These are phyloP conservation scores for Hypena proboscidalis DNA, from an alignment of 2,888 invertebrate species.

Conservation along the genomic window DNA sequence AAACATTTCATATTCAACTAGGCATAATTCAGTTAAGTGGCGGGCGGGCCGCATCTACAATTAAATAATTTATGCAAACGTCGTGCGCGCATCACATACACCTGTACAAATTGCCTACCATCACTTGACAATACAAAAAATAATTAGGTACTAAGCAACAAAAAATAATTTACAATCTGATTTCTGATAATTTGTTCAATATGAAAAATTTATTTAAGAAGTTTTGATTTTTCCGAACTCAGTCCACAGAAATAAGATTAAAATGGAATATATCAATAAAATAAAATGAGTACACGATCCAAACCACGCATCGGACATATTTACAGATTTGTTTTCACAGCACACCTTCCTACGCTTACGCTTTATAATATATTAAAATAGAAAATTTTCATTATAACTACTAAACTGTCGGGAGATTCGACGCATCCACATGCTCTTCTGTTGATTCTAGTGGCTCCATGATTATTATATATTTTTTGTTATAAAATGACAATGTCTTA, in stretches of 20 bases:
- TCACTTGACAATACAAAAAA: conserved; percentile 54
- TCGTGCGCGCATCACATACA: conserved; percentile 42
- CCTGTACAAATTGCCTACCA: conserved; percentile 67
- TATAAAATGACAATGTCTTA: conserved; percentile 77
- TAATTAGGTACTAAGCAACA: conserved; percentile 71
- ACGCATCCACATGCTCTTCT: conserved; percentile 62
- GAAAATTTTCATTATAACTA: conserved; percentile 80
- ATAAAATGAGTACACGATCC: conserved; percentile 51
- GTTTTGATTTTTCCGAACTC: conserved; percentile 48
- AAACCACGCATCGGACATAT: conserved; percentile 58
- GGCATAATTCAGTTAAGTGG: conserved; percentile 75
- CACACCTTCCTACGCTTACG: conserved; percentile 69
- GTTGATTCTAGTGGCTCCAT: conserved; percentile 58
- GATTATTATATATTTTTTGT: conserved; percentile 47
- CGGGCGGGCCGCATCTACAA: conserved; percentile 58
- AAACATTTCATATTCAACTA: conserved; percentile 84
- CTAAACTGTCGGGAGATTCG: conserved; percentile 79
- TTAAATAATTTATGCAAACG: conserved; percentile 64
- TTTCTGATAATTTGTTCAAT: conserved; percentile 59
- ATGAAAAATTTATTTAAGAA: conserved; percentile 42
- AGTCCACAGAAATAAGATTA: conserved; percentile 50
- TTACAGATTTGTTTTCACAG: conserved; percentile 66
- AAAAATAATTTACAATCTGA: conserved; percentile 61
- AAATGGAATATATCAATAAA: conserved; percentile 51
- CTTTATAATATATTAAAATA: conserved; percentile 82